A percentile compares a stretch with the other conserved stretches of the same genome.
Conservation (phyloP, 2,797 vertebrate genomes). For the Threskiornis aethiopicus region DNA sequence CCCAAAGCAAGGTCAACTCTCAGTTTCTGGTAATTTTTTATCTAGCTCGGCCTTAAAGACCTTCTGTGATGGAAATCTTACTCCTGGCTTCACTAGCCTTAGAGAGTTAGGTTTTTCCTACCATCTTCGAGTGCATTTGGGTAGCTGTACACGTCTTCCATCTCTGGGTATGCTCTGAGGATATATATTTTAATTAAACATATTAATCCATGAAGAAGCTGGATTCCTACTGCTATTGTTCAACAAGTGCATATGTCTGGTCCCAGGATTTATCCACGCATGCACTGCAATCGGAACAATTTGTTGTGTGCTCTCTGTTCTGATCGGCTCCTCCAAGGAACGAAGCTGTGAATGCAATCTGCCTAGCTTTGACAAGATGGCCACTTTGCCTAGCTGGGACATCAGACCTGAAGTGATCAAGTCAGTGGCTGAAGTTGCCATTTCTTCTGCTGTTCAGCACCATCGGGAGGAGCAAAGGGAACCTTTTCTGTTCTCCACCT, state of each 20-base stretch:
- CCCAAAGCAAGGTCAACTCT: neutral
- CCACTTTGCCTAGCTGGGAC: neutral
- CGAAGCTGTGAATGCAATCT: neutral
- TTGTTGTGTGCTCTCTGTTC: neutral
- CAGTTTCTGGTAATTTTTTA: neutral
- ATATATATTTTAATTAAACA: neutral
- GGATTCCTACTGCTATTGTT: neutral
- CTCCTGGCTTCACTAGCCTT: neutral
- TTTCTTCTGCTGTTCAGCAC: neutral
- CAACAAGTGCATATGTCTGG: neutral
- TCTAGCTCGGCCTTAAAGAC: neutral
- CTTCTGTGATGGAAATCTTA: neutral
- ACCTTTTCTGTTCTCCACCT: neutral
- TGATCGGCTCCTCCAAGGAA: neutral
- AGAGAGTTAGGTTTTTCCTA: neutral
- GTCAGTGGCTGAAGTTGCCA: neutral
- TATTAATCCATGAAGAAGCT: neutral
- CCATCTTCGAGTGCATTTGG: neutral
- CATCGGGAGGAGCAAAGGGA: neutral
- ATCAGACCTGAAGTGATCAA: neutral
- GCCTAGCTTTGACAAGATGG: neutral
- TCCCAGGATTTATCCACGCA: neutral
- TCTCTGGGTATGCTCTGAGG: neutral
- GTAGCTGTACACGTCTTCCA: neutral
- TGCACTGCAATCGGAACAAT: neutral